Conservation (phyloP, 2,797 vertebrate species). For the Pseudochirops cupreus region DNA sequence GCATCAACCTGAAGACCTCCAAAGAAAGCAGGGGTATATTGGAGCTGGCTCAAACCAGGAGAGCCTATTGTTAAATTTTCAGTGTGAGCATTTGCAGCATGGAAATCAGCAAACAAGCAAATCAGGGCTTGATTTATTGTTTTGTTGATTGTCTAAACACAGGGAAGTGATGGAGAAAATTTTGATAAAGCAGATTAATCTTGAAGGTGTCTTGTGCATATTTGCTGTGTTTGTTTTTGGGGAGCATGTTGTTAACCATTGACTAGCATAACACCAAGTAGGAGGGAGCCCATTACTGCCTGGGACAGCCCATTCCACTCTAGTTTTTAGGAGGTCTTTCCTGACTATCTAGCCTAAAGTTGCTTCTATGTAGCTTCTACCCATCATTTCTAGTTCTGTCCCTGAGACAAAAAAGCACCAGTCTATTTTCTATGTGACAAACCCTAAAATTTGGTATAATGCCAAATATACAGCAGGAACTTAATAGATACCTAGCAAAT, state of each 20-base stretch:
- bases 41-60: not conserved
- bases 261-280: not conserved
- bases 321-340: not conserved
- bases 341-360: not conserved
- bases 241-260: not conserved
- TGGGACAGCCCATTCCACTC: not conserved
- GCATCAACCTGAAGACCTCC: not conserved
- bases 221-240: not conserved
- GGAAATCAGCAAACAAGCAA: not conserved
- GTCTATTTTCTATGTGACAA: not conserved
- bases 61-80: not conserved
- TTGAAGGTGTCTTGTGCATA: not conserved
- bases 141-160: not conserved
- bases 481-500: not conserved
- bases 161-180: not conserved
- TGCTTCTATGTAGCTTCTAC: not conserved
- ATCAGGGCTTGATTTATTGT: not conserved
- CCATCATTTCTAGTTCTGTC: not conserved
- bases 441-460: not conserved
- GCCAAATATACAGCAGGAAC: not conserved
- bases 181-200: not conserved
- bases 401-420: not conserved
- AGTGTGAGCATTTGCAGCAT: not conserved
- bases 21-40: not conserved
- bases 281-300: too few relatives aligned